These are phyloP conservation scores for Pristionchus arcanus DNA, from an alignment of 2,888 invertebrate genomes.

Conservation along the genomic window DNA sequence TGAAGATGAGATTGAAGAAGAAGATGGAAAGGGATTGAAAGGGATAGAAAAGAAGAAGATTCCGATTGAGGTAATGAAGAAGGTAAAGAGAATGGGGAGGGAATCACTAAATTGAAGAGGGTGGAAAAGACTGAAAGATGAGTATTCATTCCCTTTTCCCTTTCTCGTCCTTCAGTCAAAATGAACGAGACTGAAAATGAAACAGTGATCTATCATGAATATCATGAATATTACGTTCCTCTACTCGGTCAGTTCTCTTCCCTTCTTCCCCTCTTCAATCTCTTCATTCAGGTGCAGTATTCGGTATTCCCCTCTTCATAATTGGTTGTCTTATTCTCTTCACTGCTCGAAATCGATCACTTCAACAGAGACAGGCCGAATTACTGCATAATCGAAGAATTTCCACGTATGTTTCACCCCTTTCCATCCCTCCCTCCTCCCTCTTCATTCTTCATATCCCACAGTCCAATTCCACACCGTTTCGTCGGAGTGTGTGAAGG, in stretches of 20 bases:
- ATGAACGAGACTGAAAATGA: conserved; percentile 19
- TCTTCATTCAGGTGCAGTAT: conserved; percentile 84
- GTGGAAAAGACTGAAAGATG: conserved; percentile 7
- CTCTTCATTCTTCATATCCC: background rate
- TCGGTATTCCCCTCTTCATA: conserved; percentile 91
- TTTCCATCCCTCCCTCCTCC: background rate
- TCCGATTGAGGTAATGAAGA: conserved; percentile 36
- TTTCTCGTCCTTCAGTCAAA: background rate
- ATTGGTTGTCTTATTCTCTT: conserved; percentile 88
- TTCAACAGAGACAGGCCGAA: conserved; percentile 52
- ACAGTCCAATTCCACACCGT: background rate
- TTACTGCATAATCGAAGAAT: conserved; percentile 54
- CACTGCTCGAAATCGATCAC: conserved; percentile 57
- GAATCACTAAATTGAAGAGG: conserved; percentile 39
- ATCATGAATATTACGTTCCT: conserved; percentile 22
- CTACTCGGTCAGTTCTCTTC: conserved; percentile 19
- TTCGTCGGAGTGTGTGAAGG: conserved; percentile 31
- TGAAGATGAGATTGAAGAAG: background rate
- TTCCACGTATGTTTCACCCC: conserved; percentile 48
- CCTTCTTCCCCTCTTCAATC: background rate
- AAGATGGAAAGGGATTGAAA: background rate
- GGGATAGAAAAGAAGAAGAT: background rate
- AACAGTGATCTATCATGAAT: background rate
- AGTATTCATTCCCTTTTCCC: background rate
- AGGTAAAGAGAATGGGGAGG: conserved; percentile 18